Evolutionary conservation across 2,797 vertebrate genomes (phyloP).

Genomic region (Loris lydekkerianus): DNA sequence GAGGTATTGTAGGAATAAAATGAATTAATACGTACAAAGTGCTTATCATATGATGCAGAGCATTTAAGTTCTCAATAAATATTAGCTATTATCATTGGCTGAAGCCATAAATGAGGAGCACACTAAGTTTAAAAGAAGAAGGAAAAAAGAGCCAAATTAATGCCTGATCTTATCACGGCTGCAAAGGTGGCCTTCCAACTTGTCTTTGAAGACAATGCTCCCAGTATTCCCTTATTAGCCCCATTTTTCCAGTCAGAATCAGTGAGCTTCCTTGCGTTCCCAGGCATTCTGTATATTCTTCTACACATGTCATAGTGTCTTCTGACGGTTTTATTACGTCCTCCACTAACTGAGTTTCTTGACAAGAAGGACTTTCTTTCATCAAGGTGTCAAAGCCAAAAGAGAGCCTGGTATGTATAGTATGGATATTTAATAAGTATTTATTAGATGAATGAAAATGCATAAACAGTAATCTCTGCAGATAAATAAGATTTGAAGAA

Average conservation of each 20-base stretch:
- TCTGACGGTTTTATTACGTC: background rate
- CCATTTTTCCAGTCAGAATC: background rate
- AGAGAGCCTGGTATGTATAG: background rate
- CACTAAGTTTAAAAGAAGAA: background rate
- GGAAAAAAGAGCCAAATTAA: constrained; percentile 1
- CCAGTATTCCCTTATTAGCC: background rate
- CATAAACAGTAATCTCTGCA: background rate
- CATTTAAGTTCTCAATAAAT: background rate
- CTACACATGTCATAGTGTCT: background rate
- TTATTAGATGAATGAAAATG: background rate
- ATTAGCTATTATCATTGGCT: background rate
- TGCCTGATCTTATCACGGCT: background rate
- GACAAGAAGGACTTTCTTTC: constrained; percentile 4
- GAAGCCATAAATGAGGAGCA: constrained; percentile 21
- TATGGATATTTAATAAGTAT: constrained; percentile 23
- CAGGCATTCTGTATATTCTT: background rate
- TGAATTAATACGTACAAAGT: background rate
- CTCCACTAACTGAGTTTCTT: background rate
- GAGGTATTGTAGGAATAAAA: background rate
- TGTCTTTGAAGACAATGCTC: background rate
- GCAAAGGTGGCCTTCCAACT: background rate
- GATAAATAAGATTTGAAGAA: background rate
- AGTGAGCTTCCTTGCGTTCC: background rate
- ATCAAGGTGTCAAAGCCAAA: background rate
- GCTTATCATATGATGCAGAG: background rate